Evolutionary conservation across 2,888 invertebrate species (phyloP).

Genomic region (Bedellia somnulentella): DNA sequence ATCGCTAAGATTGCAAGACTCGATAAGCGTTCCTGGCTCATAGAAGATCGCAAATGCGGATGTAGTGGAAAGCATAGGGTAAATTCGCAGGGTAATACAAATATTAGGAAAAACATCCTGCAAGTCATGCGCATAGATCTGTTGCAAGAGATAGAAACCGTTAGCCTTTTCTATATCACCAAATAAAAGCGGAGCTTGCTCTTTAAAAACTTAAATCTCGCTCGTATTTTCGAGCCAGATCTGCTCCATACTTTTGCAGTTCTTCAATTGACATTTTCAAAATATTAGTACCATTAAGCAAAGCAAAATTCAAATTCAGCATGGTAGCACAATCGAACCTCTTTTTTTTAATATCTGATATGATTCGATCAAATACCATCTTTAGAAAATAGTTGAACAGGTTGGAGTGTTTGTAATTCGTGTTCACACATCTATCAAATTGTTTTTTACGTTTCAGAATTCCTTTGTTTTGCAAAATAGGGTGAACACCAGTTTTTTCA

Average conservation of each 20-base stretch:
- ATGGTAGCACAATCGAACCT: slow-evolving; percentile 10
- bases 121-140: slow-evolving; percentile 12
- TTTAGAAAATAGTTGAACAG: slow-evolving; percentile 8
- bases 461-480: slow-evolving; percentile 8
- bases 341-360: slow-evolving; percentile 12
- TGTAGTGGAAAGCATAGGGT: slow-evolving; percentile 13
- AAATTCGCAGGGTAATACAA: slow-evolving; percentile 11
- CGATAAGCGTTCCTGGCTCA: slow-evolving; percentile 13
- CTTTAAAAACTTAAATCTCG: slow-evolving; percentile 13
- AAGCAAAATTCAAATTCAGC: slow-evolving; percentile 13
- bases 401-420: slow-evolving; percentile 11
- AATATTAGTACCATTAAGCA: slow-evolving; percentile 12
- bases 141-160: no score
- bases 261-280: slow-evolving; percentile 14
- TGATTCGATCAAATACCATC: slow-evolving; percentile 12
- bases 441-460: slow-evolving; percentile 12
- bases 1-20: no score
- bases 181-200: no score
- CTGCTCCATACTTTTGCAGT: no score
- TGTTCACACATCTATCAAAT: slow-evolving; percentile 13
- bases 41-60: slow-evolving; percentile 12
- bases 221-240: slow-evolving; percentile 13
- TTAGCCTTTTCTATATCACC: no score
- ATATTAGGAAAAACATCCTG: slow-evolving; percentile 9
- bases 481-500: slow-evolving; percentile 10